These are phyloP conservation scores for Palaemon carinicauda DNA, from an alignment of 1,140 invertebrate species.

Conservation along the genomic window DNA sequence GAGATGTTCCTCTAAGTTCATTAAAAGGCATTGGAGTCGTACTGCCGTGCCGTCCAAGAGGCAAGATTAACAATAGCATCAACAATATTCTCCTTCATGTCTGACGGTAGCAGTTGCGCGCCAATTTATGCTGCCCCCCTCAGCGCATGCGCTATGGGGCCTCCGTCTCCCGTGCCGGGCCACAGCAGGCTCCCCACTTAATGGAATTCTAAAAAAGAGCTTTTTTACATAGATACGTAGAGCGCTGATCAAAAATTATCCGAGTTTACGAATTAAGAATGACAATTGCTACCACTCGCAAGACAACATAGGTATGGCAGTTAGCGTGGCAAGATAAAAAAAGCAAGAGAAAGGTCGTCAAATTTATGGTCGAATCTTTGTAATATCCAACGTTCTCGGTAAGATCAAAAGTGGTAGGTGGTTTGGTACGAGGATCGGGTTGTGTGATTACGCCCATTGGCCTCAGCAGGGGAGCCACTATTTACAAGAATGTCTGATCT, in stretches of 20 bases:
- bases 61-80: neutral
- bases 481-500: neutral
- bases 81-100: neutral
- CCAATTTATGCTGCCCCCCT: neutral
- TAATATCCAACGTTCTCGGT: neutral
- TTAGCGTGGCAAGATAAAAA: too few species aligned
- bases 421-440: too few species aligned
- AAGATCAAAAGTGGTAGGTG: too few species aligned
- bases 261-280: too few species aligned
- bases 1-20: too few species aligned
- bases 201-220: neutral
- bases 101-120: neutral
- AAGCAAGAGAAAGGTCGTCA: neutral
- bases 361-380: neutral
- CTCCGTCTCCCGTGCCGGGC: neutral
- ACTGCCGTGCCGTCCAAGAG: too few species aligned
- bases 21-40: too few species aligned
- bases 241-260: too few species aligned
- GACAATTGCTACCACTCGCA: too few species aligned
- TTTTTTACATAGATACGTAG: too few species aligned
- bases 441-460: too few species aligned
- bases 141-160: slow-evolving; percentile 2
- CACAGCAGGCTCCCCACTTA: neutral
- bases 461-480: neutral
- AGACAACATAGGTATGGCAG: too few species aligned